phyloP scores from a whole-genome alignment of 2,113 vertebrate species.

The Onychostruthus taczanowskii region DNA sequence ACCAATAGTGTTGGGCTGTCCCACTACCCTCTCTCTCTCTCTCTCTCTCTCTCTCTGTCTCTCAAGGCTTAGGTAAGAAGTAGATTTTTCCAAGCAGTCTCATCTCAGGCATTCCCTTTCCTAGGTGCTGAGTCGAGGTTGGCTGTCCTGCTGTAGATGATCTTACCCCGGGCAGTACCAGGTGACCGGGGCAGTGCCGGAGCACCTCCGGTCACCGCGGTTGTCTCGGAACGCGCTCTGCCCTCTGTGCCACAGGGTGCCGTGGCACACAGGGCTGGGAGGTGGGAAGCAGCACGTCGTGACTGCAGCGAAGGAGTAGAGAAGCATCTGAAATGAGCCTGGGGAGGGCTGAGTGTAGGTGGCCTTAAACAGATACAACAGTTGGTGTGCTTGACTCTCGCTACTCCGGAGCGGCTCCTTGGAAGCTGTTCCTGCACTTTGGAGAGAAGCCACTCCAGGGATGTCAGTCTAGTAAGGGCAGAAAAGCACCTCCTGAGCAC shows the following conservation, averaged over 20 bases:
- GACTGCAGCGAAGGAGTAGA: constrained; percentile 1
- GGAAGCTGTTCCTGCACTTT: constrained; percentile 35
- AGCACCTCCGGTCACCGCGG: background rate
- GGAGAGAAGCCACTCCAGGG: constrained; percentile 15
- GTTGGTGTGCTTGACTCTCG: background rate
- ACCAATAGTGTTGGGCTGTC: background rate
- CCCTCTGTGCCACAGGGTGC: background rate
- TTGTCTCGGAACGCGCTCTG: background rate
- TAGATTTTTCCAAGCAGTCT: background rate
- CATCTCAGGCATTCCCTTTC: background rate
- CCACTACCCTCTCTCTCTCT: background rate
- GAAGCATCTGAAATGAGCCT: background rate
- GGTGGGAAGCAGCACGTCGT: background rate
- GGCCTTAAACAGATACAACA: background rate
- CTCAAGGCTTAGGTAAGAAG: background rate
- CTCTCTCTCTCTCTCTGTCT: background rate
- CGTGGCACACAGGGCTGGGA: background rate
- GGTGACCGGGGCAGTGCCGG: background rate
- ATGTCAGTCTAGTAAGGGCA: background rate
- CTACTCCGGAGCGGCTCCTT: accelerated
- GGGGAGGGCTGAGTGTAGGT: background rate
- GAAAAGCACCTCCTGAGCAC: background rate
- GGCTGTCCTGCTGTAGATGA: background rate
- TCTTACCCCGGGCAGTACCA: accelerated
- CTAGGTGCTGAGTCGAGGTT: background rate